These are phyloP conservation scores for Tangachromis dhanisi DNA, from an alignment of 2,113 vertebrate genomes.

Conservation along the genomic window DNA sequence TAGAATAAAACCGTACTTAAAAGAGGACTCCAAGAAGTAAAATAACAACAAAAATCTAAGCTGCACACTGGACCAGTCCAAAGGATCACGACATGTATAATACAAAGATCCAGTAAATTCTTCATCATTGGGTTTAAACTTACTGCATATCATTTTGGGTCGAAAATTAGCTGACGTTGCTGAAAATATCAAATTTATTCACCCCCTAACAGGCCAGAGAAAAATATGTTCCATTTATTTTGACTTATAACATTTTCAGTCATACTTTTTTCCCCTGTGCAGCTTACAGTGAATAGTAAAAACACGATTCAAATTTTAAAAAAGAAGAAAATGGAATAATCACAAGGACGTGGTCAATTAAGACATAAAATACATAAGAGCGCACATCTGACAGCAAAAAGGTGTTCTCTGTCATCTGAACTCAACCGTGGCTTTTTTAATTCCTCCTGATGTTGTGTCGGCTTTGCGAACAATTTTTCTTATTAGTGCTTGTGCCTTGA, in stretches of 20 bases:
- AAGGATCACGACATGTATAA: fast-evolving
- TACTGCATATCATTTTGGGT: not conserved
- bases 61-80: not conserved
- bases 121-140: not conserved
- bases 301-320: fast-evolving
- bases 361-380: not conserved
- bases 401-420: not conserved
- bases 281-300: not conserved
- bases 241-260: fast-evolving
- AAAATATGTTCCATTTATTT: not conserved
- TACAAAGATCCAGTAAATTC: not conserved
- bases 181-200: not conserved
- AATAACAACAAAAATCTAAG: not conserved
- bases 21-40: not conserved
- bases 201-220: not conserved
- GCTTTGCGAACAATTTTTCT: not conserved
- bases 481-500: not conserved
- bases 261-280: not conserved
- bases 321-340: not conserved
- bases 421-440: not conserved
- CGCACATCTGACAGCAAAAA: not conserved
- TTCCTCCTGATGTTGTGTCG: not conserved
- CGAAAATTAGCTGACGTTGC: not conserved
- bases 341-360: not conserved
- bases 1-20: not conserved